A percentile compares a stretch with the other conserved stretches of the same genome.
These are phyloP conservation scores for Lepus timidus DNA, from an alignment of 2,113 vertebrate species.

Conservation along the genomic window DNA sequence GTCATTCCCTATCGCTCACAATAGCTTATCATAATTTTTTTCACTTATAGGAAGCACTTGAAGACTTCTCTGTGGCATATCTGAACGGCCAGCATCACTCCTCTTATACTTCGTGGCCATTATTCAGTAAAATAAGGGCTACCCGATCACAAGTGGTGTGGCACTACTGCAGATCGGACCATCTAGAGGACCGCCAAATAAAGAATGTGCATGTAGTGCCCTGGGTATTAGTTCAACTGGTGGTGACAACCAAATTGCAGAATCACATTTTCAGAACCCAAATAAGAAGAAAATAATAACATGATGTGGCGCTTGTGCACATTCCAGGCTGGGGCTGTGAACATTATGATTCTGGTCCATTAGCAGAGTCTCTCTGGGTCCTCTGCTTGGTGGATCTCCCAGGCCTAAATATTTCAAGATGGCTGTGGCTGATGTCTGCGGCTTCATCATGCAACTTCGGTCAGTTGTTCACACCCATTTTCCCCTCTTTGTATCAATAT, in stretches of 20 bases:
- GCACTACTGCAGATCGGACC: neutral
- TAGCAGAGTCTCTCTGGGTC: neutral
- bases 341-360: neutral
- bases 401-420: neutral
- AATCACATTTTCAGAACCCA: neutral
- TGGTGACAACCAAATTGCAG: neutral
- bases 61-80: neutral
- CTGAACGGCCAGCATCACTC: neutral
- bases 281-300: neutral
- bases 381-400: neutral
- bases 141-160: neutral
- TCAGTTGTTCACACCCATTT: neutral
- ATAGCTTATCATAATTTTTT: neutral
- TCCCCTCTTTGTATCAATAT: neutral
- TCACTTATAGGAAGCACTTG: neutral
- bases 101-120: neutral
- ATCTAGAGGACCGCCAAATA: neutral
- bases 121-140: neutral
- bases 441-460: neutral
- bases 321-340: neutral
- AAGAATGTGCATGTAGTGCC: neutral
- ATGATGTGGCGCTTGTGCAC: neutral
- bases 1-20: too few relatives aligned
- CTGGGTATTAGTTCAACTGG: neutral
- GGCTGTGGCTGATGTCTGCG: neutral